Conservation (phyloP, 2,797 vertebrate species). For the Sebastes alutus region DNA sequence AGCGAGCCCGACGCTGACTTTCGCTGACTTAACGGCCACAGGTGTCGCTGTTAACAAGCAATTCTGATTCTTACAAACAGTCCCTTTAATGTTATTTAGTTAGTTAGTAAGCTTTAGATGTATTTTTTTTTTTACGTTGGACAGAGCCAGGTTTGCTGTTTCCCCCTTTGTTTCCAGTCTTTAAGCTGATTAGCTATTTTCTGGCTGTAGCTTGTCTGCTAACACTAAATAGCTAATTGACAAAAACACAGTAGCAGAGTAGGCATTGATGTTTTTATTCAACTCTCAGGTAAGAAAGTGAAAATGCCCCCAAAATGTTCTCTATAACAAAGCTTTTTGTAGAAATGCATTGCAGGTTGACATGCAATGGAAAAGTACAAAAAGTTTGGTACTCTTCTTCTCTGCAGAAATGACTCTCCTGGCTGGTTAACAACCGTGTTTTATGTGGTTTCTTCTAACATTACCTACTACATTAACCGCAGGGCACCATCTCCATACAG, state of each 20-base stretch:
- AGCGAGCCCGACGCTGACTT: too few relatives aligned
- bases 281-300: neutral
- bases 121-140: too few relatives aligned
- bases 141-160: neutral
- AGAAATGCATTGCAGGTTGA: neutral
- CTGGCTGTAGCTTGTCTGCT: neutral
- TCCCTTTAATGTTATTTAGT: too few relatives aligned
- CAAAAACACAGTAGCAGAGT: neutral
- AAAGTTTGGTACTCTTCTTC: neutral
- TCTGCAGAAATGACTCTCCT: neutral
- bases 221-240: neutral
- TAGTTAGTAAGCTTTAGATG: too few relatives aligned
- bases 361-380: too few relatives aligned
- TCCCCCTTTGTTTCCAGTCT: neutral
- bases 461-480: conserved; percentile 23
- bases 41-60: too few relatives aligned
- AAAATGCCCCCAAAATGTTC: neutral
- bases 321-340: neutral
- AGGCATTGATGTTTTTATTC: neutral
- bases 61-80: too few relatives aligned
- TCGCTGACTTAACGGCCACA: too few relatives aligned
- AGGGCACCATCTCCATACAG: conserved; percentile 4
- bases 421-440: neutral
- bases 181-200: neutral
- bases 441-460: neutral